Conservation (phyloP, 2,797 vertebrate species). For the Molossus alvarezi region DNA sequence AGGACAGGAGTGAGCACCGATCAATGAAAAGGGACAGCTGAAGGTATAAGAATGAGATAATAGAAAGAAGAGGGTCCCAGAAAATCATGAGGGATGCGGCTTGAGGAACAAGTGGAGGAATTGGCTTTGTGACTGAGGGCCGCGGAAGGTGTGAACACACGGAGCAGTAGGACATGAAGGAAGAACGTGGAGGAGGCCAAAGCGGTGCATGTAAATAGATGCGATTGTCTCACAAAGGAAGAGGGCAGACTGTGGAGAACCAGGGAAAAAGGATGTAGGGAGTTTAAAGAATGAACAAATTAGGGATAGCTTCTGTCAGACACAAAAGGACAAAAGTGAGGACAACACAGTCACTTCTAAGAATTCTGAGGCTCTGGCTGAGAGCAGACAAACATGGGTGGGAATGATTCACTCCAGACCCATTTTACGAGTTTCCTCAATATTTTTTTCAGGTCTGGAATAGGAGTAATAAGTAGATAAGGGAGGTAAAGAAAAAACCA, state of each 20-base stretch:
- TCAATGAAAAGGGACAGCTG: neutral
- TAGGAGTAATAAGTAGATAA: neutral
- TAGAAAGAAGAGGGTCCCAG: neutral
- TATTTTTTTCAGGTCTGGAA: neutral
- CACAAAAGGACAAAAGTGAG: neutral
- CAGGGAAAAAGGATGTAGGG: neutral
- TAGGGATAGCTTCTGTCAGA: neutral
- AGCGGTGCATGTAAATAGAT: neutral
- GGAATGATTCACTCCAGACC: neutral
- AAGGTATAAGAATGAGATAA: neutral
- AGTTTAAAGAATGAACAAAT: neutral
- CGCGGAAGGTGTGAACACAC: neutral
- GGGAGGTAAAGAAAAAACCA: neutral
- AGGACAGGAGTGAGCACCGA: neutral
- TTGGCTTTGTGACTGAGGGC: neutral
- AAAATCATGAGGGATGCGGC: neutral
- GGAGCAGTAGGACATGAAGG: neutral
- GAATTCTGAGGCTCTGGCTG: neutral
- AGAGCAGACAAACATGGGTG: neutral
- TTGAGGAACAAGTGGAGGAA: neutral
- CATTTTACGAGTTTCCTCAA: neutral
- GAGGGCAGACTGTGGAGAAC: neutral
- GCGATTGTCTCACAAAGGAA: neutral
- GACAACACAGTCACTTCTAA: neutral
- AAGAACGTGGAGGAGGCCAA: neutral